Conservation (phyloP, 2,113 vertebrate species). For the Osmerus eperlanus region DNA sequence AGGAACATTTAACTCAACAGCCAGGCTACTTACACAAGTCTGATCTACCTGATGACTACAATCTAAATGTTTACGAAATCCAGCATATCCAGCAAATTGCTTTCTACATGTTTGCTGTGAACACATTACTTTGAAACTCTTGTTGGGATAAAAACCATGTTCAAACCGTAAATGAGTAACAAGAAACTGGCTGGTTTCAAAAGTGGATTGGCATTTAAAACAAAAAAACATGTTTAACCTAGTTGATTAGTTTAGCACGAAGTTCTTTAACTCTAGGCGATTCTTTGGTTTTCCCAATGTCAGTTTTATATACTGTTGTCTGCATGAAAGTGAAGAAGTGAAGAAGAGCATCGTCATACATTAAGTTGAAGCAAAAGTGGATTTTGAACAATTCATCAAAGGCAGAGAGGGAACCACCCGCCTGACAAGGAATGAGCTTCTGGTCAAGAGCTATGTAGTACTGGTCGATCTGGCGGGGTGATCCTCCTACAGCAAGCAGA, state of each 20-base stretch:
- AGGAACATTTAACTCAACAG: not conserved
- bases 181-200: not conserved
- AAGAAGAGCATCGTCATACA: slow-evolving; percentile 26
- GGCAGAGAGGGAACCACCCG: slow-evolving; percentile 1
- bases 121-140: too few species aligned
- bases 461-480: slow-evolving; percentile 20
- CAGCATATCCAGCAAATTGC: not conserved
- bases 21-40: not conserved
- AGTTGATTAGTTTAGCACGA: too few species aligned
- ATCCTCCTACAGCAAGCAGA: slow-evolving; percentile 37
- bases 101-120: too few species aligned
- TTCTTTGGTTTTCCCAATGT: slow-evolving; percentile 29
- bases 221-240: too few species aligned
- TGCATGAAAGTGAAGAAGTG: slow-evolving; percentile 37
- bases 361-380: slow-evolving; percentile 38
- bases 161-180: too few species aligned
- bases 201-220: not conserved
- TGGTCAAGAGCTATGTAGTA: slow-evolving; percentile 38
- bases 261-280: slow-evolving; percentile 20
- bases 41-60: not conserved
- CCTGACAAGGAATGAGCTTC: slow-evolving; percentile 27
- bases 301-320: slow-evolving; percentile 40
- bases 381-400: slow-evolving; percentile 34
- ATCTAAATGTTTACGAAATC: slow-evolving; percentile 12
- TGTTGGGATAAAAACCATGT: too few species aligned